Base-by-base conservation (phyloP, 2,888 invertebrate species). In the Hirtodrosophila alboralis region DNA sequence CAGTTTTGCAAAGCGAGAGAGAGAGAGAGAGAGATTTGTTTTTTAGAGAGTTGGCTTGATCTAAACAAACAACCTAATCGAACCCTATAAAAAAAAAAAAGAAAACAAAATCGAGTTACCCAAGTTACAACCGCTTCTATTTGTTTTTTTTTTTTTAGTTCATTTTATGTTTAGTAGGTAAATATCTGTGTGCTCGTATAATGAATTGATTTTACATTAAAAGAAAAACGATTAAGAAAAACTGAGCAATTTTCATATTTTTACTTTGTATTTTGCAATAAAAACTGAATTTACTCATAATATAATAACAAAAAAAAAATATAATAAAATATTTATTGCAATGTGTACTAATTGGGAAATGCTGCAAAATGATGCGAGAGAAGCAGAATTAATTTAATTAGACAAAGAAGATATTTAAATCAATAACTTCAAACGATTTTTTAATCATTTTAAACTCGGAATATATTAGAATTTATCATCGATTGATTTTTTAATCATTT, bases 91-190 rank as follows among this genome's bases (percentile, higher is more conserved):
- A 71, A 69, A n/a, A n/a, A n/a, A n/a, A n/a, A n/a, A n/a, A n/a
- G n/a, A n/a, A n/a, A n/a, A n/a, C n/a, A n/a, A n/a, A n/a, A n/a
- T n/a, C 75, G 70, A 73, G 72, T 69, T 72, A 78, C 56, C 78
- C 79, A 61, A 79, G 68, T 79, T 79, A 73, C 56, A 84, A 80
- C 66, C 84, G 86, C 80, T 80, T 80, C 84, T 70, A 79, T 73
- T 85, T 81, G 84, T 79, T 85, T 80, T 85, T 73, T 85, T 81
- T 80, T 79, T 85, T 80, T 85, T 85, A 80, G 86, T 85, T 85
- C 76, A 83, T 73, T 80, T 80, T 73, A 85, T 80, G 79, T 80
- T 80, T 80, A 80, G 80, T 86, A 84, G 80, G 86, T 85, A 86
- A 86, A 76, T 84, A 67, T 81, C 80, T 86, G 80, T 81, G 79